Conservation (phyloP, 2,888 invertebrate genomes). For the Nineta flava region DNA sequence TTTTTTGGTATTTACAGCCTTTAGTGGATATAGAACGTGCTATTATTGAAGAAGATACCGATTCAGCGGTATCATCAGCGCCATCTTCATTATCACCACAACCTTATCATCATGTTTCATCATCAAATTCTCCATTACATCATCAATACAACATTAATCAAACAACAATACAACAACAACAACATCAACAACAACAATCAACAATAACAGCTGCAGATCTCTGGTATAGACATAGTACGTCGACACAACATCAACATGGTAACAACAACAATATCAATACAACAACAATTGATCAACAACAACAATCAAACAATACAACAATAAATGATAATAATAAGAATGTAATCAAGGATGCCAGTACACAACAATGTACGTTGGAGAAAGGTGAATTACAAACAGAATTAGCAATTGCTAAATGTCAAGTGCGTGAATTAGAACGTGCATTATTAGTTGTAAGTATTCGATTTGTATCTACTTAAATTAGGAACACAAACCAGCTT, state of each 20-base stretch:
- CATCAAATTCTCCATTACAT: slow-evolving; percentile 17
- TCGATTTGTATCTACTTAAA: background rate
- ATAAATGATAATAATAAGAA: no score
- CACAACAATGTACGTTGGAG: background rate
- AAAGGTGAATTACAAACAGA: slow-evolving; percentile 29
- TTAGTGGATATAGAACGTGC: slow-evolving; percentile 5
- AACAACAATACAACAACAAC: no score
- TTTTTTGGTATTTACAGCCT: slow-evolving; percentile 1
- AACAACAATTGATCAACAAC: background rate
- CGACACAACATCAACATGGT: no score
- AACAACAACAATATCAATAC: background rate
- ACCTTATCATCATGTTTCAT: slow-evolving; percentile 31
- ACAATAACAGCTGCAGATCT: slow-evolving; percentile 24
- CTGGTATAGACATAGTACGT: background rate
- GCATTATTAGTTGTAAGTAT: slow-evolving; percentile 26
- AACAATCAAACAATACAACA: background rate
- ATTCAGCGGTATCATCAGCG: slow-evolving; percentile 29
- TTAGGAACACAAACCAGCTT: background rate
- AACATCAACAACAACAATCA: slow-evolving; percentile 19
- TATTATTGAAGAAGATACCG: slow-evolving; percentile 9
- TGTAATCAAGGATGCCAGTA: no score
- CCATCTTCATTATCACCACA: slow-evolving; percentile 55
- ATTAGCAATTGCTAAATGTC: slow-evolving; percentile 30
- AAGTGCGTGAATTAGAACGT: slow-evolving; percentile 32
- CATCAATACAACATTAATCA: background rate